Evolutionary conservation across 1,140 invertebrate species (phyloP).

Genomic region (Mactra quadrangularis): DNA sequence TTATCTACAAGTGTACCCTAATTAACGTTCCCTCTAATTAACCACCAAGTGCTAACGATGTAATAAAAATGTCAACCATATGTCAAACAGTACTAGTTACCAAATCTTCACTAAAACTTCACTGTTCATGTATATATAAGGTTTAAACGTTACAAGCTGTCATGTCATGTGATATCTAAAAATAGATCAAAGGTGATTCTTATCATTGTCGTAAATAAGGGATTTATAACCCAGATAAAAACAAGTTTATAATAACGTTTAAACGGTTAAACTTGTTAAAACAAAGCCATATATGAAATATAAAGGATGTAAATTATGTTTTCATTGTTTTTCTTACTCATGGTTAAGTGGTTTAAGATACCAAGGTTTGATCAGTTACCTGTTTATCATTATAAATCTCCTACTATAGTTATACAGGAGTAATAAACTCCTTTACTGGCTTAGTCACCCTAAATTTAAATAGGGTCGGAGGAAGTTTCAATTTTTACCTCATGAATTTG

Average conservation of each 20-base stretch:
- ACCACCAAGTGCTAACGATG: not conserved
- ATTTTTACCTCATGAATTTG: slow-evolving; percentile 23
- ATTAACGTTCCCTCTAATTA: not conserved
- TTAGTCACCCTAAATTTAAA: slow-evolving; percentile 36
- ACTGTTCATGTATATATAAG: not conserved
- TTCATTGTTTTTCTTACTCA: not conserved
- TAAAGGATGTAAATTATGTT: not conserved
- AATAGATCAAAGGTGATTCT: slow-evolving; percentile 24
- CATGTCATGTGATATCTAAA: slow-evolving; percentile 25
- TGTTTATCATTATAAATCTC: slow-evolving; percentile 24
- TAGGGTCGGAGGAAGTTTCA: slow-evolving; percentile 44
- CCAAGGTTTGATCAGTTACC: slow-evolving; percentile 12
- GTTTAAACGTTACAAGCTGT: slow-evolving; percentile 8
- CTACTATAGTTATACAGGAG: not conserved
- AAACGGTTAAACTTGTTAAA: slow-evolving; percentile 6
- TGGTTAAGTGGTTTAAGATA: slow-evolving; percentile 8
- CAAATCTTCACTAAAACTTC: slow-evolving; percentile 23
- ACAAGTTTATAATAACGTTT: slow-evolving; percentile 11
- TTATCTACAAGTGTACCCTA: not conserved
- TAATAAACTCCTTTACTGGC: slow-evolving; percentile 7
- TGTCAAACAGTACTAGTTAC: slow-evolving; percentile 12
- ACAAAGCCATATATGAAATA: slow-evolving; percentile 34
- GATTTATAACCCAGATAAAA: slow-evolving; percentile 17
- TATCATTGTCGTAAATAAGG: slow-evolving; percentile 1
- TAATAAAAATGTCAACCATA: slow-evolving; percentile 17